Percentiles rank a stretch among this genome's conserved stretches.
Conservation (phyloP, 2,797 vertebrate genomes). For the Crypturellus tataupa region DNA sequence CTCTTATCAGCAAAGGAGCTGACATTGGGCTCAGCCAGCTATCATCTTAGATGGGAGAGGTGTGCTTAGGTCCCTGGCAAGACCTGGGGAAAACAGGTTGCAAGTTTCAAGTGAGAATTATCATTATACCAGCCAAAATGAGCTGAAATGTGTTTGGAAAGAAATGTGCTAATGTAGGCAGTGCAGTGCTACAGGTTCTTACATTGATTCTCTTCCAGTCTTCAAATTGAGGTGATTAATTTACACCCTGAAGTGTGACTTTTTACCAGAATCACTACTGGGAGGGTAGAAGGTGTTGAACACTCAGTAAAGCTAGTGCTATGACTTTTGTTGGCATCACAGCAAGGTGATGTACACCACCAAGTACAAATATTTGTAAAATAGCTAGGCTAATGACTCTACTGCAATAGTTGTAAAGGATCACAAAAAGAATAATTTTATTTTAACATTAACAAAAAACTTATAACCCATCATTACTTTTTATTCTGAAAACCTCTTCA, state of each 20-base stretch:
- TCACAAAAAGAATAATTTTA: background rate
- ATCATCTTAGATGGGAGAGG: background rate
- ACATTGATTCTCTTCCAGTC: constrained; percentile 10
- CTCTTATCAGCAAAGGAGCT: fast-evolving
- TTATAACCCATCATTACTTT: background rate
- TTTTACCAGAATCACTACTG: background rate
- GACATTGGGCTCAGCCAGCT: background rate
- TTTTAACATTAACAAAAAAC: background rate
- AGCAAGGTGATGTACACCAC: too few relatives aligned
- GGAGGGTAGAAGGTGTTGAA: background rate
- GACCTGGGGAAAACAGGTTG: background rate
- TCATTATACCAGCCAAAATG: background rate
- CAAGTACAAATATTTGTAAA: background rate
- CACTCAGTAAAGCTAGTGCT: background rate
- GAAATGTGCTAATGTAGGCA: background rate
- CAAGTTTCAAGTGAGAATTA: background rate
- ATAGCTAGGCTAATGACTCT: background rate
- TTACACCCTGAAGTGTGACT: background rate
- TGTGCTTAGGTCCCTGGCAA: background rate
- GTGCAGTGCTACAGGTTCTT: background rate
- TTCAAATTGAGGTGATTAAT: constrained; percentile 34
- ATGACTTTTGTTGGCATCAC: background rate
- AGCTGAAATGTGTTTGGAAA: background rate
- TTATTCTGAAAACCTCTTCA: background rate
- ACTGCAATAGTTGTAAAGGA: background rate